phyloP scores from a whole-genome alignment of 2,888 invertebrate genomes.

The Gisinianus flammeolus region DNA sequence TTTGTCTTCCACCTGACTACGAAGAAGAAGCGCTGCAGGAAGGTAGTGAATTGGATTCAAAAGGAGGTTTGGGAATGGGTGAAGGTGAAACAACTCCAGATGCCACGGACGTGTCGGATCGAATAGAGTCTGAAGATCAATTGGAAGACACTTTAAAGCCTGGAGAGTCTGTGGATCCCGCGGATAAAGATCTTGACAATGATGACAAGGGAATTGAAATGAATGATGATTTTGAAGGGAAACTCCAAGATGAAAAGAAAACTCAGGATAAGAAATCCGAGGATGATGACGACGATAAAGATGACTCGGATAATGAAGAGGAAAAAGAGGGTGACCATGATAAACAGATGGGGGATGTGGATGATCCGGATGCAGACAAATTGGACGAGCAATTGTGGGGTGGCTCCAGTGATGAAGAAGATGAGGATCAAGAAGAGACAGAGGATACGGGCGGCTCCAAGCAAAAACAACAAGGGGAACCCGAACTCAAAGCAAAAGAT shows the following conservation, averaged over 20 bases:
- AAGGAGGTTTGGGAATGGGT: conserved; percentile 82
- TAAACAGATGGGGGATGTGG: conserved; percentile 96
- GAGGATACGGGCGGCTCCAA: conserved; percentile 61
- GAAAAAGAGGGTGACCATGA: conserved; percentile 82
- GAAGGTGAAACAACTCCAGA: conserved; percentile 78
- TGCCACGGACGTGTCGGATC: conserved; percentile 92
- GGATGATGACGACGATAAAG: conserved; percentile 61
- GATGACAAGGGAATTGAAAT: conserved; percentile 93
- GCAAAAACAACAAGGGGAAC: conserved; percentile 65
- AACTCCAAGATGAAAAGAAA: conserved; percentile 75
- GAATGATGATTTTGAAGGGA: conserved; percentile 93
- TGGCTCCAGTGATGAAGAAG: conserved; percentile 77
- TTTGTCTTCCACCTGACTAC: conserved; percentile 87
- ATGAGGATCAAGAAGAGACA: conserved; percentile 65
- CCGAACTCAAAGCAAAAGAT: conserved; percentile 62
- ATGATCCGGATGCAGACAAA: conserved; percentile 77
- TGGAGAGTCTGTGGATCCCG: conserved; percentile 73
- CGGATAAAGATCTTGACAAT: conserved; percentile 74
- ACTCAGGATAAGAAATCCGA: conserved; percentile 69
- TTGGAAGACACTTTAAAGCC: conserved; percentile 85
- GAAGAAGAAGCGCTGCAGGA: conserved; percentile 66
- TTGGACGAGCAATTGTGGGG: conserved; percentile 68
- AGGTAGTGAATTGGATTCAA: conserved; percentile 64
- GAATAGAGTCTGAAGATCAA: conserved; percentile 90
- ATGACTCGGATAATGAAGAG: conserved; percentile 54